These are phyloP conservation scores for Zaprionus tsacasi DNA, from an alignment of 1,140 invertebrate genomes.

Conservation along the genomic window DNA sequence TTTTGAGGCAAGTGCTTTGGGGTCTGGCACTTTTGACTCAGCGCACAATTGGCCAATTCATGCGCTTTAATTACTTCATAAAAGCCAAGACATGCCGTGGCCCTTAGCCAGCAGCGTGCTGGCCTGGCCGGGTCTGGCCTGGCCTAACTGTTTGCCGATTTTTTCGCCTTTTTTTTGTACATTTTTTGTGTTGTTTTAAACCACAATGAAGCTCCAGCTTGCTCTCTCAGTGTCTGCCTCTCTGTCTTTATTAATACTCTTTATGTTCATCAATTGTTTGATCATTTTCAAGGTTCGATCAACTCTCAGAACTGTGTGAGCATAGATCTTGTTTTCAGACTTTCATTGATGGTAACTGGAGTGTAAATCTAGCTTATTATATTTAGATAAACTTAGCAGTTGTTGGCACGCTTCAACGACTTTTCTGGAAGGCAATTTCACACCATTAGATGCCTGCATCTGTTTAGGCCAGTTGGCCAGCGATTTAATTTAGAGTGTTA, in stretches of 20 bases:
- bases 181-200: conserved; percentile 34
- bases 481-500: conserved; percentile 35
- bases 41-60: conserved; percentile 77
- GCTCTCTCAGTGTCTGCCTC: conserved; percentile 12
- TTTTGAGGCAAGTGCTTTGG: conserved; percentile 36
- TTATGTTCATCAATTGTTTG: conserved; percentile 51
- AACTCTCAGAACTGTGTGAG: conserved; percentile 47
- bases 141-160: conserved; percentile 57
- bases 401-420: conserved; percentile 43
- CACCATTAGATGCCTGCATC: conserved; percentile 45
- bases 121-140: background rate
- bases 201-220: background rate
- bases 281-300: conserved; percentile 74
- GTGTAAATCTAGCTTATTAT: conserved; percentile 55
- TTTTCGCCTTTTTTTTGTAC: conserved; percentile 49
- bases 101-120: conserved; percentile 36
- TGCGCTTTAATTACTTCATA: conserved; percentile 82
- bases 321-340: conserved; percentile 10
- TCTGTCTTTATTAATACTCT: conserved; percentile 33
- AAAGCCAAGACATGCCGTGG: conserved; percentile 54
- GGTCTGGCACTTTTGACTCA: conserved; percentile 40
- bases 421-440: conserved; percentile 45
- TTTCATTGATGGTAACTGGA: conserved; percentile 63
- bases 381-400: background rate
- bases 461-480: conserved; percentile 30